These are phyloP conservation scores for Aphidius colemani DNA, from an alignment of 2,888 invertebrate species.

Conservation along the genomic window DNA sequence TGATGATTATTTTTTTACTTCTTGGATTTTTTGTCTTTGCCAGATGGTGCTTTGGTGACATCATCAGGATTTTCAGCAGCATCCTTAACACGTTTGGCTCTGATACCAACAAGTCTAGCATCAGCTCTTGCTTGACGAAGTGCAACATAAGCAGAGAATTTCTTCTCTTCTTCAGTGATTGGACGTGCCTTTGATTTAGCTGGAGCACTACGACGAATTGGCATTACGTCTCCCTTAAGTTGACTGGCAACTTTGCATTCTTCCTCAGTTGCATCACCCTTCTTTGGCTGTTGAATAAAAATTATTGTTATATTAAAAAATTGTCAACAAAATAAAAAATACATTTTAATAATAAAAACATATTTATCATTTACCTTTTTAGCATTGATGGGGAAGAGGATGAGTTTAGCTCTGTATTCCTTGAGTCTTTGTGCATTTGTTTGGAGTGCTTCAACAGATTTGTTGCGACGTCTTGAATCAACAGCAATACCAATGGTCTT, in stretches of 20 bases:
- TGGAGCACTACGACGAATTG: constrained; percentile 76
- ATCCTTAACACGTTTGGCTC: constrained; percentile 93
- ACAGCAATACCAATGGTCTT: constrained; percentile 94
- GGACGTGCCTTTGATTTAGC: constrained; percentile 78
- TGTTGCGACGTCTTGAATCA: constrained; percentile 92
- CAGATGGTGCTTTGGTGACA: constrained; percentile 73
- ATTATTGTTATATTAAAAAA: neutral
- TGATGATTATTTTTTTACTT: neutral
- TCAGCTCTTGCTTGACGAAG: constrained; percentile 89
- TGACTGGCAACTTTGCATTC: constrained; percentile 93
- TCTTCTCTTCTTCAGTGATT: constrained; percentile 87
- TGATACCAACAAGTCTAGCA: constrained; percentile 85
- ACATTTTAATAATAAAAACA: no score
- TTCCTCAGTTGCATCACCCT: constrained; percentile 86
- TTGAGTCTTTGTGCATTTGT: constrained; percentile 94
- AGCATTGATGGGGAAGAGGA: constrained; percentile 94
- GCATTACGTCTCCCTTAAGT: constrained; percentile 81
- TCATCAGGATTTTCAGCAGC: constrained; percentile 94
- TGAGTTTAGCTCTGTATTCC: constrained; percentile 93
- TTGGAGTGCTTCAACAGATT: constrained; percentile 92
- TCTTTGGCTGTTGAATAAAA: constrained; percentile 65
- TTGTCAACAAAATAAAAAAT: neutral
- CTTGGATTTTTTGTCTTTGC: constrained; percentile 57
- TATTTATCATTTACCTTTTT: constrained; percentile 75
- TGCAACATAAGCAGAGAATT: constrained; percentile 87